These are phyloP conservation scores for Drosophila mercatorum DNA, from an alignment of 2,888 invertebrate genomes.

Conservation along the genomic window DNA sequence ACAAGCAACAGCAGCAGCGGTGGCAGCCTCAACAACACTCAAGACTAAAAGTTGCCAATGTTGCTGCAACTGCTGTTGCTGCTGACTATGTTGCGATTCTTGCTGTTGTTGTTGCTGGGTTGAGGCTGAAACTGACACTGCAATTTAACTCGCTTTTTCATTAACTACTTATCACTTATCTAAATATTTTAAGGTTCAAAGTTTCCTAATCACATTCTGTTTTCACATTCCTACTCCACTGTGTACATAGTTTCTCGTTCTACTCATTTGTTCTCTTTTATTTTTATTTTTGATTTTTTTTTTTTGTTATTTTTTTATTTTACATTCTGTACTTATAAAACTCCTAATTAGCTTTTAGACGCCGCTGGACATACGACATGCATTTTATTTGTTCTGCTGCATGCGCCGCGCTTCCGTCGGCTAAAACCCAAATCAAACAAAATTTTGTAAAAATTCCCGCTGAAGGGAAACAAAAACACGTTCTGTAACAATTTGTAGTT, in stretches of 20 bases:
- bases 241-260: constrained; percentile 30
- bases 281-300: not conserved
- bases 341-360: constrained; percentile 30
- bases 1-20: not conserved
- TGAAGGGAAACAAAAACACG: constrained; percentile 8
- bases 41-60: not conserved
- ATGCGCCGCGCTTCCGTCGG: constrained; percentile 32
- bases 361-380: constrained; percentile 29
- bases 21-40: not conserved
- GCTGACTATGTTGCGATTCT: not conserved
- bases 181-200: constrained; percentile 16
- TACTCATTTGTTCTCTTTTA: not conserved
- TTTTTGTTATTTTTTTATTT: not conserved
- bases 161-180: constrained; percentile 8
- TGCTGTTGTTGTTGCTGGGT: constrained; percentile 6
- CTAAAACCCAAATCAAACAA: constrained; percentile 9
- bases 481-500: constrained; percentile 10
- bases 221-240: constrained; percentile 11
- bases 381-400: constrained; percentile 37
- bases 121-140: not conserved
- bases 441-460: constrained; percentile 22
- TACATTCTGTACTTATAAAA: constrained; percentile 7
- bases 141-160: constrained; percentile 9
- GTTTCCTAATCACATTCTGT: not conserved
- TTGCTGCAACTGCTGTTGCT: not conserved